phyloP scores from a whole-genome alignment of 2,113 vertebrate species.

The Pelobates fuscus region DNA sequence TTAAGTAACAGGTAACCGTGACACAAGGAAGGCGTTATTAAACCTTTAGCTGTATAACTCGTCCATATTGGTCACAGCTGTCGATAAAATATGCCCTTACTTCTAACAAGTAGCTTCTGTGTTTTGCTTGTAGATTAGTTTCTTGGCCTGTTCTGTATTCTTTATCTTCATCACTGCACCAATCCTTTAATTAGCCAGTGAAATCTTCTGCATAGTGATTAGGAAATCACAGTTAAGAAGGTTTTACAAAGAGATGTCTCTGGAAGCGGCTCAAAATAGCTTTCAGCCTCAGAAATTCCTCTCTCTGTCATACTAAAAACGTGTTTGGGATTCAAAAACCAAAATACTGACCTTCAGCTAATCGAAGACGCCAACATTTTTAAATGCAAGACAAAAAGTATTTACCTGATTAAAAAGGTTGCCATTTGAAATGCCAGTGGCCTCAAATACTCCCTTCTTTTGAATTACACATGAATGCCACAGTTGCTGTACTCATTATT shows the following conservation, averaged over 20 bases:
- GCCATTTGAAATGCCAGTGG: conserved; percentile 42
- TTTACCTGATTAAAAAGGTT: conserved; percentile 50
- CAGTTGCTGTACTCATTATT: conserved; percentile 29
- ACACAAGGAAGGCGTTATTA: conserved; percentile 60
- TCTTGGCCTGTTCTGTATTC: conserved; percentile 71
- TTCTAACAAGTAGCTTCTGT: conserved; percentile 71
- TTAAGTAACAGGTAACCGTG: conserved; percentile 40
- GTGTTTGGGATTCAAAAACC: conserved; percentile 54
- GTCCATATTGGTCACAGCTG: conserved; percentile 74
- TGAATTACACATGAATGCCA: conserved; percentile 40
- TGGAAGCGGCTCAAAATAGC: conserved; percentile 65
- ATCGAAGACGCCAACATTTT: conserved; percentile 48
- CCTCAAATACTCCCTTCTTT: conserved; percentile 19
- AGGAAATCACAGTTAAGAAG: conserved; percentile 72
- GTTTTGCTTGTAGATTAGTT: conserved; percentile 74
- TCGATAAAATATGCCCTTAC: conserved; percentile 72
- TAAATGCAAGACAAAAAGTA: conserved; percentile 44
- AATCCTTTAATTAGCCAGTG: conserved; percentile 71
- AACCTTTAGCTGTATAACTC: conserved; percentile 65
- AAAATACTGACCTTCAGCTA: conserved; percentile 53
- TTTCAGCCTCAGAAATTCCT: conserved; percentile 64
- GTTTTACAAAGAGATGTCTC: conserved; percentile 67
- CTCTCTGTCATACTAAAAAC: conserved; percentile 54
- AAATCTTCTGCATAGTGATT: conserved; percentile 75
- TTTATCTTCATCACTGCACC: conserved; percentile 75